Evolutionary conservation across 2,888 invertebrate genomes (phyloP), one percentile per base, ranked within the genome.

Genomic region (Sinelater perroti): DNA sequence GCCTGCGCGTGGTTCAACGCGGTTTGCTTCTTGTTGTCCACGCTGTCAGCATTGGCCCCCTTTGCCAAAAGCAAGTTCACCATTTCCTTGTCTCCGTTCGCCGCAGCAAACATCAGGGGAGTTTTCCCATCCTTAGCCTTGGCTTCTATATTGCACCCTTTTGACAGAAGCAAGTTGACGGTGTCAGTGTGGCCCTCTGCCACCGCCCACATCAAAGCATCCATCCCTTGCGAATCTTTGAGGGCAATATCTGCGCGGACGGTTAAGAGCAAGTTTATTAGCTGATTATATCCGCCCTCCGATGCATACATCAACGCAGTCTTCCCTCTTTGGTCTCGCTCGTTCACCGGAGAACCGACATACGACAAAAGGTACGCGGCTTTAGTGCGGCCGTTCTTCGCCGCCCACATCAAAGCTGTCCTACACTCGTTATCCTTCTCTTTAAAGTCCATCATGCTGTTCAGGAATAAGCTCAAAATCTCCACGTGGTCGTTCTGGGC

Each of bases 261-360:
- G 3, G 5, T 6, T 3, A 8, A 2, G 2, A 35, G 17, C 14
- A 16, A 35, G 5, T 7, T 17, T 3, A 35, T 8, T 3, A 35
- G 17, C 16, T 16, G n/a, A n/a, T 35, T 35, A 35, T 35, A 17
- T 3, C 17, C 35, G 8, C 18, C 18, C 18, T 35, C 35, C 10
- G 35, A 8, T 5, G 35, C 16, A 16, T 35, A 35, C 35, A 35
- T 35, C 8, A 35, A 35, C 2, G 35, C 18, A 35, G 17, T 35
- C 18, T 18, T 13, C 16, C 16, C 4, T n/a, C 18, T 17, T 17
- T 14, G 16, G 8, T 35, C 16, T 7, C 35, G 8, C 35, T 17
- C 18, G 16, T 16, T 18, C 7, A 35, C 1, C 2, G 17, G 17
- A 3, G 14, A 2, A n/a, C 18, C 16, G 2, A 17, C 18, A 17